Base-by-base conservation (phyloP, 2,797 vertebrate species). In the Urocyon cinereoargenteus region DNA sequence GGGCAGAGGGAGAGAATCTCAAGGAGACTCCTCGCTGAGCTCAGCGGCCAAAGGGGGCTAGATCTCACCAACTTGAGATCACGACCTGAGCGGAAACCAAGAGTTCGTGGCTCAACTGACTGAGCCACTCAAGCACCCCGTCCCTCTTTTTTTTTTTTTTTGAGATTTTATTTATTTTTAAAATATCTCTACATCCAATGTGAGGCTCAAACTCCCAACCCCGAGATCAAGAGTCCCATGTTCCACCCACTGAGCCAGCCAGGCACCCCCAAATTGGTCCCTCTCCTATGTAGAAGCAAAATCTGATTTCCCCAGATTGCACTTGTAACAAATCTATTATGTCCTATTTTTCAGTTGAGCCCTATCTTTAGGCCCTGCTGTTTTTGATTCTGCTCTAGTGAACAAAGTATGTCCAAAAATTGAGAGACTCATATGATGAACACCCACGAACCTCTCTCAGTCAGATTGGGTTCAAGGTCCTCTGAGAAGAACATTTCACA, bases 231-330 rank as follows among this genome's bases (percentile, higher is more conserved):
- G n/a, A 68, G n/a, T 68, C 66, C 8, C 64, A 34, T 68, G n/a
- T 18, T 68, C 66, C 18, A 21, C 66, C 66, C 66, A 34, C n/a
- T 34, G 66, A 68, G 4, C 18, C n/a, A 34, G 31, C 64, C 16
- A 19, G 31, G 64, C 8, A 4, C 66, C 66, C 66, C 66, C 66
- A 62, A 68, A 91, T 57, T 59, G 85, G 70, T 45, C 83, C n/a
- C n/a, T 88, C 59, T 88, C 75, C 93, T 81, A 64, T 85, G 83
- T 36, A 91, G 72, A 91, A 79, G 24, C 53, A 91, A 90, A 91
- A 91, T 91, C 87, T 73, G 55, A 79, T 79, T 73, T 78, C 73
- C 19, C 70, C 64, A 40, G 31, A 34, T 14, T 31, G 34, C 40
- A 22, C 57, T 81, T 88, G 36, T 81, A 84, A 91, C 96, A 88